Evolutionary conservation across 2,797 vertebrate species (phyloP), one percentile per base, ranked within the genome.

Genomic region (Peromyscus attwateri): DNA sequence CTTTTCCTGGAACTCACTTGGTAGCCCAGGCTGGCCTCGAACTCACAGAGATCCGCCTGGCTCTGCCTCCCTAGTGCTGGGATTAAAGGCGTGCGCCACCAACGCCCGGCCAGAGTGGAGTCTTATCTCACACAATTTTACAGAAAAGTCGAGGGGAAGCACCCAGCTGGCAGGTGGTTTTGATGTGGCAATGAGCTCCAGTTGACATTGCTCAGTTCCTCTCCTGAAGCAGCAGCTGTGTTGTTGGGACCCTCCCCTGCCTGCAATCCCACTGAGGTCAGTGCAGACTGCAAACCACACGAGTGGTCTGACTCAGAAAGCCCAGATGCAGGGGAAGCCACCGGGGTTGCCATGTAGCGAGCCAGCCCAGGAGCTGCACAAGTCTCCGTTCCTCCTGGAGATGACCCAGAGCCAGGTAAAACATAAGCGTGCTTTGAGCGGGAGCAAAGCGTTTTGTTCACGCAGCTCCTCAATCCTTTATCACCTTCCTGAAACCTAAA

Each of bases 111-210:
- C 25, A 27, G 71, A 11, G 4, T 37, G 29, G 29, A 43, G 68
- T 55, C 49, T 93, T n/a, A 62, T 23, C 52, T 75, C 46, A 9
- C 0, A 29, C 9, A 25, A n/a, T 79, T 96, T 92, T 92, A 81
- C 90, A 96, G 70, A 89, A 87, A 76, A 77, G 60, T 52, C 0
- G 0, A 94, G 91, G 85, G 89, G 92, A 96, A 96, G 73, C 70
- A 52, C 96, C 64, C 49, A 1, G 55, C 43, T 13, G 16, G 82
- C 66, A 81, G 70, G 10, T 87, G 60, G 66, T 23, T 80, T 55
- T 80, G 34, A 88, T 57, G 29, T 13, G 76, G 31, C 60, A 2
- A 21, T 46, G 83, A 60, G 80, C 55, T 0, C 23, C 16, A 49
- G 66, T 60, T 87, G 14, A 8, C 12, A 25, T 77, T 11, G 55